Evolutionary conservation across 2,888 invertebrate species (phyloP), one percentile per base, ranked within the genome.

Genomic region (Agrilus biguttatus): DNA sequence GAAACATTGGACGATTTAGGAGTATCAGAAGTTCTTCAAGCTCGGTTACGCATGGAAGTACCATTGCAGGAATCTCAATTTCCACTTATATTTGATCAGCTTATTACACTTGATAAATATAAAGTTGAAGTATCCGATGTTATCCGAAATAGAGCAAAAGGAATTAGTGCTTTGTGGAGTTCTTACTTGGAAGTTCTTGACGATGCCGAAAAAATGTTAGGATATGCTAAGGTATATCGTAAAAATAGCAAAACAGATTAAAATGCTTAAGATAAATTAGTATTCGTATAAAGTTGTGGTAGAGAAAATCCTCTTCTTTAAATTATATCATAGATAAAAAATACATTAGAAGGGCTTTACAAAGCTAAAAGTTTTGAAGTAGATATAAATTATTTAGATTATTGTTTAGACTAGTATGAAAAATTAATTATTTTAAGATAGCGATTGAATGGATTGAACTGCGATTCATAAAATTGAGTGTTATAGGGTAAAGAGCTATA

Each of bases 51-150:
- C 34, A 63, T 65, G 14, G 88, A 89, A 56, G 67, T 80, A 41
- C 61, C 72, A 0, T 51, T 57, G 1, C 74, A 80, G 44, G 83
- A 88, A 61, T 70, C 69, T 39, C 77, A 78, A 47, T 89, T 92
- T 61, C 79, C 80, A 0, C 75, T 77, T 5, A 82, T 91, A 46
- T 67, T 76, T 40, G 85, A 87, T 42, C 77, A 87, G 59, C 83
- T 87, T 68, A 66, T 66, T 32, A 74, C 79, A 14, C 62, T 88
- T 43, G 77, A 70, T 45, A 88, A 86, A 58, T 87, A 87, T 60
- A 79, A 82, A 50, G 80, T 87, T 0, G 72, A 78, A 41, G 64
- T 87, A 41, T 68, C 78, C 36, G 70, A 75, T 10, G 74, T 78
- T 46, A 73, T 82, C 62, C 58, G 66, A 14, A 63, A 66, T 8